These are phyloP conservation scores for Sus cebifrons DNA, from an alignment of 2,797 vertebrate species.

Conservation along the genomic window DNA sequence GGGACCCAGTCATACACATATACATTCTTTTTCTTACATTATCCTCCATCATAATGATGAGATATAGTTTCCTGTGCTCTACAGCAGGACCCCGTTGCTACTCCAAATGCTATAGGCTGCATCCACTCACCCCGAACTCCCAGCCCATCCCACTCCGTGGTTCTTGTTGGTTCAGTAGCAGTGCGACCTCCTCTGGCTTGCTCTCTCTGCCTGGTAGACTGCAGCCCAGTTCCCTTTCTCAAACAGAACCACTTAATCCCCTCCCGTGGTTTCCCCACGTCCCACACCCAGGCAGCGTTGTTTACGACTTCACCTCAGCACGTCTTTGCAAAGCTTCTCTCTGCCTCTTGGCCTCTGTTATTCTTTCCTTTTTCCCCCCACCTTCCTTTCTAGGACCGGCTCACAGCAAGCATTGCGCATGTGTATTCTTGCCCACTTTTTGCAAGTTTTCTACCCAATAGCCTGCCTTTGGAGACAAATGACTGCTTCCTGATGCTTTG, in stretches of 20 bases:
- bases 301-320: neutral
- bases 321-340: neutral
- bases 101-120: too few relatives aligned
- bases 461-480: neutral
- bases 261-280: slow-evolving; percentile 3
- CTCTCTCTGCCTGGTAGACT: neutral
- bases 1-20: too few relatives aligned
- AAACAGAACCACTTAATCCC: slow-evolving; percentile 13
- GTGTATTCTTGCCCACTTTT: slow-evolving; percentile 15
- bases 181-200: slow-evolving; percentile 27
- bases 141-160: too few relatives aligned
- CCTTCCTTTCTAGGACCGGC: neutral
- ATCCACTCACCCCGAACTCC: too few relatives aligned
- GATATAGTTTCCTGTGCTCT: too few relatives aligned
- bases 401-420: neutral
- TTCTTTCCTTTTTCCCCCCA: neutral
- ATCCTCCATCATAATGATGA: too few relatives aligned
- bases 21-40: too few relatives aligned
- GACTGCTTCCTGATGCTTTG: neutral
- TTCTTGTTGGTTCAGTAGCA: neutral
- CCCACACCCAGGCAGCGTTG: neutral
- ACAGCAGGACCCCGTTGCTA: too few relatives aligned
- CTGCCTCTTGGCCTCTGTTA: neutral
- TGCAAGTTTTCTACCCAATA: neutral
- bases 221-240: slow-evolving; percentile 14